Evolutionary conservation across 37 sponge, comb jelly and placozoan species (phyloP).

Genomic region (Cladorhizidae sp.): DNA sequence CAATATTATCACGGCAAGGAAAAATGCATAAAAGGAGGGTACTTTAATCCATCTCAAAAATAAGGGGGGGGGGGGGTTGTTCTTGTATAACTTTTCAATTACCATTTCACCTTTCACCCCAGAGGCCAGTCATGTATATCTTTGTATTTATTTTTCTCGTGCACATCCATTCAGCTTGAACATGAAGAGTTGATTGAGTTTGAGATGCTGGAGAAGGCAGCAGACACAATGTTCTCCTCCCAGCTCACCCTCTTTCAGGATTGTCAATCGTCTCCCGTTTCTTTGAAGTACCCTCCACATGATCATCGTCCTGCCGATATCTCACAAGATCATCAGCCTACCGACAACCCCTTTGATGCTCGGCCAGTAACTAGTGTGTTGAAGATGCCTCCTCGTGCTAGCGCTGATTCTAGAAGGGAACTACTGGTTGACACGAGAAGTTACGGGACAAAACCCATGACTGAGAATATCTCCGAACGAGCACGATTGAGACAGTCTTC

Average conservation of each 20-base stretch:
- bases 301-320: not conserved
- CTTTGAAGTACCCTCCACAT: too few relatives aligned
- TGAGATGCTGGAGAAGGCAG: constrained; percentile 72
- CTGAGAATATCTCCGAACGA: not conserved
- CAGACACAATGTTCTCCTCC: constrained; percentile 55
- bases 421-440: not conserved
- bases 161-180: constrained; percentile 52
- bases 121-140: too few relatives aligned
- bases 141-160: not conserved
- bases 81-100: too few relatives aligned
- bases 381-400: too few relatives aligned
- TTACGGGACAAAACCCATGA: not conserved
- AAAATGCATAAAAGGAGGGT: too few relatives aligned
- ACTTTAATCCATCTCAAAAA: too few relatives aligned
- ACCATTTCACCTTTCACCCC: too few relatives aligned
- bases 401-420: not conserved
- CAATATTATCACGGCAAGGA: too few relatives aligned
- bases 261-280: too few relatives aligned
- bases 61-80: too few relatives aligned
- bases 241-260: constrained; percentile 12
- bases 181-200: constrained; percentile 81
- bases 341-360: not conserved
- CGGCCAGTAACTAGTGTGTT: not conserved
- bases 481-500: not conserved
- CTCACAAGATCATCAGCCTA: too few relatives aligned